Conservation (phyloP, 2,113 vertebrate genomes). For the Notiomystis cincta region DNA sequence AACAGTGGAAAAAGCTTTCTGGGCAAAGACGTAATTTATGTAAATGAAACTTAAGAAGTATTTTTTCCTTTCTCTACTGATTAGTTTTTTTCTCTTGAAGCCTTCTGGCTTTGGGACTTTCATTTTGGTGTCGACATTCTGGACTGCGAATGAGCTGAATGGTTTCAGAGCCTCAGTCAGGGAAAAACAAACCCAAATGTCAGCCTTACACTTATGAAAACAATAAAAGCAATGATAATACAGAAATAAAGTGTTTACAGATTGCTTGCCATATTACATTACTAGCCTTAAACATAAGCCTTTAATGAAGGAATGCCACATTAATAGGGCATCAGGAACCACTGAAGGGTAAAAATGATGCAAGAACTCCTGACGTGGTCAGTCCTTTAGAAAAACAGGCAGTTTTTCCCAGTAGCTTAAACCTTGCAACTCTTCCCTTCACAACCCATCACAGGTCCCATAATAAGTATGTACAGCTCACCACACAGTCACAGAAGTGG, state of each 20-base stretch:
- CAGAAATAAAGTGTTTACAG: constrained; percentile 46
- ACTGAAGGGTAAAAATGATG: not conserved
- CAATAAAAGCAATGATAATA: constrained; percentile 12
- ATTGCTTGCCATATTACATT: constrained; percentile 26
- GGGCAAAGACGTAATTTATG: not conserved
- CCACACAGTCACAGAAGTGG: not conserved
- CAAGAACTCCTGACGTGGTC: not conserved
- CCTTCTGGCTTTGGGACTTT: not conserved
- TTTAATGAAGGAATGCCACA: constrained; percentile 31
- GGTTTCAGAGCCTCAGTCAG: constrained; percentile 3
- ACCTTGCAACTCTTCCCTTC: not conserved
- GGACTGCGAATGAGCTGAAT: not conserved
- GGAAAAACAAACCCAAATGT: not conserved
- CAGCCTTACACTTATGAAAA: not conserved
- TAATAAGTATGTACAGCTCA: not conserved
- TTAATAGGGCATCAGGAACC: not conserved
- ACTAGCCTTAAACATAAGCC: not conserved
- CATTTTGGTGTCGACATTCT: not conserved
- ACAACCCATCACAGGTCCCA: not conserved
- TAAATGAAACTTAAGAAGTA: constrained; percentile 8
- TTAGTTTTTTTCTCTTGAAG: constrained; percentile 12
- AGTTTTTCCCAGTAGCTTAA: not conserved
- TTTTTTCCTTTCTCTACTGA: not conserved
- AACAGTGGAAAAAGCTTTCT: not conserved
- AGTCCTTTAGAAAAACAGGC: not conserved